Base-by-base conservation (phyloP, 64 coral and sea anemone genomes). In the Orbicella faveolata region DNA sequence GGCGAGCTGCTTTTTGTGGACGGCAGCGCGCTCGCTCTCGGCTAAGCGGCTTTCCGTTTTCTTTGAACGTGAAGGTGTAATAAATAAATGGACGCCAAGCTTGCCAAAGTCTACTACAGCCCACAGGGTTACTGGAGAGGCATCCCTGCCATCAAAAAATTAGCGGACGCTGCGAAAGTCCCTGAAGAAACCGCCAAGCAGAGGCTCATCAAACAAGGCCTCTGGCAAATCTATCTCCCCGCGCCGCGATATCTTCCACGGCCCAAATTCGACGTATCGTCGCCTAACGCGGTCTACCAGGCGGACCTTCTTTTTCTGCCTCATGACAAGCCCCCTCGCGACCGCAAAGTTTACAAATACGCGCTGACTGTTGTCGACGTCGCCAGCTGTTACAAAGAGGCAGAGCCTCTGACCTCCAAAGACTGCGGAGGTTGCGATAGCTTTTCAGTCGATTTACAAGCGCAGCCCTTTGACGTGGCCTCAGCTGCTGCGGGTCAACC, bases 301-400 rank as follows among this genome's bases (percentile, higher is more conserved):
- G 78, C 86, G 1, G 79, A 83, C 53, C 74, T 85, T 35, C 23
- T 92, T 15, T 88, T 83, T 36, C 26, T 89, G 3, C 57, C 78
- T 1, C 52, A 61, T 21, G 91, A 93, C 75, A 79, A 36, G 23
- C 23, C 82, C 21, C 44, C 30, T 30, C 30, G 30, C 30, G 30
- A 30, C 20, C 36, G 65, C 21, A 79, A 80, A 36, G 63, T 61
- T 23, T 93, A 83, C 36, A 88, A 93, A 63, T 93, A 88, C 13
- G 90, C 83, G 14, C 25, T 93, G 21, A 84, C 86, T 0, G 79
- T 87, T 3, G 63, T 89, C 20, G 88, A 90, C 19, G 81, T 89
- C 3, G 88, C 93, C 54, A 59, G 39, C 4, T 72, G 88, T 44
- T 94, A 87, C 53, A 94, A 90, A 64, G 88, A 77, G 1, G 81